Evolutionary conservation across 2,888 invertebrate species (phyloP), one percentile per base, ranked within the genome.

Genomic region (Malacosoma neustria): DNA sequence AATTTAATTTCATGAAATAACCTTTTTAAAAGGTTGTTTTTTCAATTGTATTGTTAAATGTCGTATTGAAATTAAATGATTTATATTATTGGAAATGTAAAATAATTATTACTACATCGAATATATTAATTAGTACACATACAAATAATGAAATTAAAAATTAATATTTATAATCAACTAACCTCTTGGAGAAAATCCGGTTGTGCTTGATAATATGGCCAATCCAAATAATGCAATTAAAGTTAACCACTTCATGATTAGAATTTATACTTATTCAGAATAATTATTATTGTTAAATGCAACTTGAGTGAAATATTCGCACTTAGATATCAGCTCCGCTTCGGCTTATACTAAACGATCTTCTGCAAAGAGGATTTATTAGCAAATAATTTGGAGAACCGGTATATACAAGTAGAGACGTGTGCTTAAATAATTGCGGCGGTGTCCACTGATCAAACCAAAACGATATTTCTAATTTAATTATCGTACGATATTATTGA

Each of bases 141-240:
- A n/a, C n/a, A n/a, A n/a, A n/a, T n/a, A n/a, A n/a, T n/a, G n/a
- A n/a, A n/a, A n/a, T n/a, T n/a, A n/a, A n/a, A n/a, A n/a, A n/a
- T n/a, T n/a, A 22, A 22, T 22, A 22, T 22, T 22, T 22, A 9
- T 22, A 7, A 7, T 22, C 5, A 22, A 22, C 22, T 22, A 22
- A 22, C 22, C 22, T 22, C 22, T 5, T 22, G 9, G 9, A 22
- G 5, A 5, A 5, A 2, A 9, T 5, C 22, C 22, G 6, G 22
- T 9, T 22, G 22, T 6, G 9, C 22, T 22, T 22, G 22, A 22
- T 7, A 7, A 47, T 39, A 38, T 33, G 40, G 41, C 29, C 30
- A 40, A 35, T 38, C 12, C 35, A 36, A 37, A 11, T 3, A 31
- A 35, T 3, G 7, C 4, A 9, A 33, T 7, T 7, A 9, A 9